Evolutionary conservation across 1,140 invertebrate species (phyloP).

Genomic region (Drosophila neocordata): DNA sequence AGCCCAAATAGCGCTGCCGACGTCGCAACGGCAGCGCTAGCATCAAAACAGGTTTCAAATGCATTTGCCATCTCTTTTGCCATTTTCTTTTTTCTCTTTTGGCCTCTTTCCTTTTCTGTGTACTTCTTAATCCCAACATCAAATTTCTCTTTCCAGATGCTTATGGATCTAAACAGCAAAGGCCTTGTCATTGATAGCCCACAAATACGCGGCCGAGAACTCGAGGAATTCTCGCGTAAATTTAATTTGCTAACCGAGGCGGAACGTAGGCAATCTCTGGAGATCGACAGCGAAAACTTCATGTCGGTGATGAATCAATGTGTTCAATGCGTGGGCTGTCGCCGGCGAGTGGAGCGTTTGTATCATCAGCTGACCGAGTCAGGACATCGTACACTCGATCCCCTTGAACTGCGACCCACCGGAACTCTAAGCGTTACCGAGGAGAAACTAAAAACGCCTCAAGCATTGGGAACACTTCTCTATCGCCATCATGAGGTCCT

Average conservation of each 20-base stretch:
- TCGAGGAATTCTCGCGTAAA: conserved; percentile 92
- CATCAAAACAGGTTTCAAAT: conserved; percentile 63
- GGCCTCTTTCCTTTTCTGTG: conserved; percentile 2
- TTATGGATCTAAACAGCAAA: conserved; percentile 93
- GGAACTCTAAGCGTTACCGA: conserved; percentile 90
- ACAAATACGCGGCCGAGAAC: conserved; percentile 89
- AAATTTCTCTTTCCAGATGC: conserved; percentile 87
- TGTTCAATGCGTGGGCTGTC: conserved; percentile 95
- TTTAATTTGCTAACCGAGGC: conserved; percentile 89
- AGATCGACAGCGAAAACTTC: conserved; percentile 92
- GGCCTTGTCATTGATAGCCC: conserved; percentile 91
- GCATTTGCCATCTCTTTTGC: conserved; percentile 33
- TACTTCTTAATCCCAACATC: not conserved
- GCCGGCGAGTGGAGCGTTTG: conserved; percentile 93
- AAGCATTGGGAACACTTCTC: conserved; percentile 91
- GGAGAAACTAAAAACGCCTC: conserved; percentile 89
- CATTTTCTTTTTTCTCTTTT: conserved; percentile 13
- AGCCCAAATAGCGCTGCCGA: conserved; percentile 34
- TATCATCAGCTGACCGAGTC: conserved; percentile 92
- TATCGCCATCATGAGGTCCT: conserved; percentile 92
- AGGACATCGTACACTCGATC: conserved; percentile 92
- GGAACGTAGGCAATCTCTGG: conserved; percentile 91
- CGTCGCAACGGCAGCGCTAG: conserved; percentile 18
- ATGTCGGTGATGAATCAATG: conserved; percentile 92
- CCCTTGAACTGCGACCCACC: conserved; percentile 88